Evolutionary conservation across 2,888 invertebrate genomes (phyloP).

Genomic region (Agriopis aurantiaria): DNA sequence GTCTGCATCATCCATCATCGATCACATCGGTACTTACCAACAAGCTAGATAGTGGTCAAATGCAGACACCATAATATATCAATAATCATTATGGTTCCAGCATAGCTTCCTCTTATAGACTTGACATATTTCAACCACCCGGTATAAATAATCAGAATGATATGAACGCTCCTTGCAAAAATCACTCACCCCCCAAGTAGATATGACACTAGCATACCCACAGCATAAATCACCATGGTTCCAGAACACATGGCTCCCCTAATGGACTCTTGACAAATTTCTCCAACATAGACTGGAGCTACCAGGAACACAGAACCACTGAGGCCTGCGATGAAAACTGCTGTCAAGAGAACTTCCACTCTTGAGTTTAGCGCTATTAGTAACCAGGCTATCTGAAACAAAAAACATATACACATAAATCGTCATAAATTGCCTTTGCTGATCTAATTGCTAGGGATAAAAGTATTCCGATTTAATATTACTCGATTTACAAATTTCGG

Average conservation of each 20-base stretch:
- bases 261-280: constrained; percentile 71
- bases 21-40: no score
- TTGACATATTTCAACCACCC: no score
- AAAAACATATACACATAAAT: no score
- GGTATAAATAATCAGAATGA: no score
- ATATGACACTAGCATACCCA: constrained; percentile 69
- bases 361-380: constrained; percentile 54
- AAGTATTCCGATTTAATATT: not conserved
- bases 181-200: constrained; percentile 59
- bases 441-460: not conserved
- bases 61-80: no score
- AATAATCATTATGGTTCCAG: no score
- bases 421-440: not conserved
- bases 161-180: no score
- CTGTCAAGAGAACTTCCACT: constrained; percentile 64
- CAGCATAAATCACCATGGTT: constrained; percentile 60
- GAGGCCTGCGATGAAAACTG: constrained; percentile 66
- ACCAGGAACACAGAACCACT: constrained; percentile 60
- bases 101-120: no score
- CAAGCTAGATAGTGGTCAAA: no score
- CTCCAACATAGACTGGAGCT: constrained; percentile 65
- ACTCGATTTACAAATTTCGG: no score
- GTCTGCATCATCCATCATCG: no score
- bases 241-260: constrained; percentile 69
- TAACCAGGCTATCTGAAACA: constrained; percentile 65